Evolutionary conservation across 2,888 invertebrate genomes (phyloP).

Genomic region (Auanema freiburgensis): DNA sequence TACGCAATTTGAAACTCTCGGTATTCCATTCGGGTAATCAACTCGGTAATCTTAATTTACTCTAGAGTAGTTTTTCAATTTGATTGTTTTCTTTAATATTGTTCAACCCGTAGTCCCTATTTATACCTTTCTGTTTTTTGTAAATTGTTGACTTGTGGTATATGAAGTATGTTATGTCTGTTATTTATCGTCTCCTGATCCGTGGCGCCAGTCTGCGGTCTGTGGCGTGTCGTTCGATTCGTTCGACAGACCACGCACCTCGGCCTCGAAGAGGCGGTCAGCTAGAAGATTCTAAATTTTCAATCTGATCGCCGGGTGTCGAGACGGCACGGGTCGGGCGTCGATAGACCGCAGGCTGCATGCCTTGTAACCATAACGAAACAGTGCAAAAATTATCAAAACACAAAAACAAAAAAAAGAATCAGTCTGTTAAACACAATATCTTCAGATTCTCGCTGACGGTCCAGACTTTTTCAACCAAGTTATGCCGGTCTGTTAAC

Average conservation of each 20-base stretch:
- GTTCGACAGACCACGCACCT: slow-evolving; percentile 6
- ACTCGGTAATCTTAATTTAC: neutral
- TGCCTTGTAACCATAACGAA: neutral
- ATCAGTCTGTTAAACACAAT: neutral
- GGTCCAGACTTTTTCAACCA: slow-evolving; percentile 23
- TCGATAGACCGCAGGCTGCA: slow-evolving; percentile 13
- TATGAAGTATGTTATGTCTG: slow-evolving; percentile 9
- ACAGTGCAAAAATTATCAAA: neutral
- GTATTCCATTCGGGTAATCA: neutral
- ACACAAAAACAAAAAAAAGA: neutral
- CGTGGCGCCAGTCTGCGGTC: slow-evolving; percentile 21
- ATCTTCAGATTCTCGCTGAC: slow-evolving; percentile 32
- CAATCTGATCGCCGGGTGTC: neutral
- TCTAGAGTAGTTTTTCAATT: neutral
- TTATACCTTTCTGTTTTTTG: slow-evolving; percentile 2
- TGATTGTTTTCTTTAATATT: neutral
- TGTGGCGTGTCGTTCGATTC: slow-evolving; percentile 3
- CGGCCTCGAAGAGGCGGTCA: neutral
- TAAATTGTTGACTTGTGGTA: neutral
- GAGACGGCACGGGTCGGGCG: slow-evolving; percentile 17
- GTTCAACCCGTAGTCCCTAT: neutral
- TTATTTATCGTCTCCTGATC: slow-evolving; percentile 15
- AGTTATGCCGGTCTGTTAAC: slow-evolving; percentile 32
- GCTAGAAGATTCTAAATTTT: neutral
- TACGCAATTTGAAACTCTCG: slow-evolving; percentile 5